A percentile compares a stretch with the other conserved stretches of the same genome.
These are phyloP conservation scores for Arctia plantaginis DNA, from an alignment of 2,888 invertebrate genomes.

Conservation along the genomic window DNA sequence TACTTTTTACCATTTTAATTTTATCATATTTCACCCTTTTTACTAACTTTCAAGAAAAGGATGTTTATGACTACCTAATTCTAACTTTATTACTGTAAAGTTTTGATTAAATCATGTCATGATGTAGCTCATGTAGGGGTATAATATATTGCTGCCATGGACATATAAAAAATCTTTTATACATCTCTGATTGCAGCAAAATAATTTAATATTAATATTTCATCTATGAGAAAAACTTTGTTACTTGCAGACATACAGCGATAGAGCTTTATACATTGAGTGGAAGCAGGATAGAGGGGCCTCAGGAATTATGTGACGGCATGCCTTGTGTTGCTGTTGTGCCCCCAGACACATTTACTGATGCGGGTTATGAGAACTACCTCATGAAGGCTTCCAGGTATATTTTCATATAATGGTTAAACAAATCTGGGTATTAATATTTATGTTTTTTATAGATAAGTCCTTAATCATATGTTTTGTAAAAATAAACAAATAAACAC, in stretches of 20 bases:
- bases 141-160: too few relatives aligned
- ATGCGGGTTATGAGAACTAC: conserved; percentile 75
- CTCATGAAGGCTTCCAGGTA: conserved; percentile 75
- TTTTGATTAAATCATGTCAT: too few relatives aligned
- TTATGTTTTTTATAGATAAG: too few relatives aligned
- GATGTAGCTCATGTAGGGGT: too few relatives aligned
- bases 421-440: background rate
- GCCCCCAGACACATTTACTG: conserved; percentile 64
- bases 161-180: too few relatives aligned
- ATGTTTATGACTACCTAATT: background rate
- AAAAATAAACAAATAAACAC: too few relatives aligned
- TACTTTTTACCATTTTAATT: background rate
- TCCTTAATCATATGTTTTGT: too few relatives aligned
- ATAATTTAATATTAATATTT: background rate
- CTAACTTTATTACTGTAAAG: too few relatives aligned
- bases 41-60: background rate
- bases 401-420: conserved; percentile 1
- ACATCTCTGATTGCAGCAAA: background rate
- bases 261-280: conserved; percentile 70
- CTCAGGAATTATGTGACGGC: conserved; percentile 66
- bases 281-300: conserved; percentile 64
- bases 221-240: background rate
- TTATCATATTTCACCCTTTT: too few relatives aligned
- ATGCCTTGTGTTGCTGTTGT: conserved; percentile 73
- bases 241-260: conserved; percentile 56